Evolutionary conservation across 2,113 vertebrate genomes (phyloP), one percentile per base, ranked within the genome.

Genomic region (Tor tambroides): DNA sequence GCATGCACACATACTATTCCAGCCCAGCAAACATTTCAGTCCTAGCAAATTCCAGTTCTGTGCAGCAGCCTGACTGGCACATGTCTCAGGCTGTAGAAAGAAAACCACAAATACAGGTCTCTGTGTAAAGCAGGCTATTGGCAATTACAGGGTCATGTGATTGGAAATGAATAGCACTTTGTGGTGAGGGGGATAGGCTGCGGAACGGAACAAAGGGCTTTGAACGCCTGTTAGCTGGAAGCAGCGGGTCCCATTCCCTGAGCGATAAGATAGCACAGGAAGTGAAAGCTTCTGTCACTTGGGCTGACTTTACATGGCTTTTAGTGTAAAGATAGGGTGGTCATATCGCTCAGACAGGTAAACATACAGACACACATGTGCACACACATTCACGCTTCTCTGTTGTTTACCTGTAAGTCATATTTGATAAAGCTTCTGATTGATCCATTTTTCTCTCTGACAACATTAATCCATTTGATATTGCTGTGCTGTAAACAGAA

Each of bases 161-260:
- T 86, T 85, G 85, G 30, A 71, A 89, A 87, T 74, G 74, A 90
- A 90, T 87, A 85, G 80, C 76, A 83, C 81, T 90, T 89, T 87
- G 76, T 80, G 86, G 65, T 75, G 79, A 87, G 71, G 77, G 41
- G 61, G 17, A 85, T 41, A 32, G 86, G 87, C 63, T 69, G 59
- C 15, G 23, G 26, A 54, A 80, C 30, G 65, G 85, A 89, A 91
- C 88, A 90, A 86, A 85, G 49, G 76, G 43, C 82, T 85, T 51
- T 81, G 59, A 86, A 59, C 54, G 35, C 63, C 76, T 51, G 51
- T 85, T 78, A 86, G 77, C 41, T 75, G 74, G 72, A 75, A 75
- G 67, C 72, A 80, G 81, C 85, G 46, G 79, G 56, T 87, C 49
- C n/a, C 35, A 71, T 88, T 75, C 56, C 21, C n/a, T 49, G 2